Base-by-base conservation (phyloP, 2,113 vertebrate species). In the Boulengeromyrus knoepffleri region DNA sequence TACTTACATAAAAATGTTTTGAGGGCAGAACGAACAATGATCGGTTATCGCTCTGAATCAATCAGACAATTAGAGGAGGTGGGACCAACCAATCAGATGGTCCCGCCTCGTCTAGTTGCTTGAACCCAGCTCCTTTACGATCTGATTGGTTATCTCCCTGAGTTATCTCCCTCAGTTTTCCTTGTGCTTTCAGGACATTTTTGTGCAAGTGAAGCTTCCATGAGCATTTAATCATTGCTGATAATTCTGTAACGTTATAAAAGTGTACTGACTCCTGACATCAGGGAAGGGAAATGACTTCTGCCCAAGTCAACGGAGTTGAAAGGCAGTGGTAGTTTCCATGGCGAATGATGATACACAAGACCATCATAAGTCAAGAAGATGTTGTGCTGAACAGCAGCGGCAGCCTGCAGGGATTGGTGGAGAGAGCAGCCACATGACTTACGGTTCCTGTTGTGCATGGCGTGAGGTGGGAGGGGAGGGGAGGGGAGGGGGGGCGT, bases 381-480 rank as follows among this genome's bases (percentile, higher is more conserved):
- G 62, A n/a, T 3, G 8, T 77, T 17, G 15, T 2, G 19, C 10
- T 85, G 3, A 88, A 24, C 4, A 36, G 39, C 27, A n/a, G 52
- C 70, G 13, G 89, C 21, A 21, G 80, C 42, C 17, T 90, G 46
- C 27, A 74, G 31, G 74, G 74, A 80, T 80, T 36, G 36, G 31
- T 19, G 17, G 88, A 56, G 39, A 53, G 24, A 42, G 36, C 91
- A 62, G 91, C 91, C 90, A 92, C 92, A 50, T 88, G 86, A 96
- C 96, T 96, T 95, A 96, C 95, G 95, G 94, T 96, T 96, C 92
- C 95, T 96, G 94, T 95, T 96, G 93, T 96, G 96, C 96, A 96
- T 96, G 94, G 94, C 94, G 95, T 91, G 93, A 92, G 93, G 92
- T 94, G 95, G 93, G 93, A 91, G 93, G 92, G 93, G 92, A 91